These are phyloP conservation scores for Alloplasta piceator DNA, from an alignment of 2,888 invertebrate genomes.

Conservation along the genomic window DNA sequence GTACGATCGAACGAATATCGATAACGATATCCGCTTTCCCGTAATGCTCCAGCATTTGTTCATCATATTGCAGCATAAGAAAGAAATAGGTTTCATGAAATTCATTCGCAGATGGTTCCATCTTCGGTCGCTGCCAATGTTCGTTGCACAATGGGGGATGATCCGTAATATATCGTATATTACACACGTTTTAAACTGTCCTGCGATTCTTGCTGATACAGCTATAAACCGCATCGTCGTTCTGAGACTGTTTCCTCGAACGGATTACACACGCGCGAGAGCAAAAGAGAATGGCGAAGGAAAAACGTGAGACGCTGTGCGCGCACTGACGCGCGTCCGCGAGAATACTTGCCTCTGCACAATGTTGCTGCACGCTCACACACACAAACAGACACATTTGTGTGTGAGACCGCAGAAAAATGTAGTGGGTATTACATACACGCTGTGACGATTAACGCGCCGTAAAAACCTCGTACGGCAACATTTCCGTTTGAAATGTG, in stretches of 20 bases:
- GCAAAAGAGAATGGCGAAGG: slow-evolving; percentile 20
- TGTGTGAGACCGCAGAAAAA: slow-evolving; percentile 8
- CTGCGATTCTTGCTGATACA: slow-evolving; percentile 25
- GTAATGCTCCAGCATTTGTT: too few species aligned
- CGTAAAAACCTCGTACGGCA: slow-evolving; percentile 51
- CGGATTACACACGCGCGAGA: slow-evolving; percentile 34
- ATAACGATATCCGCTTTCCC: too few species aligned
- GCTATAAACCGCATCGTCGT: slow-evolving; percentile 29
- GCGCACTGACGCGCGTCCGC: slow-evolving; percentile 23
- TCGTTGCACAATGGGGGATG: background rate
- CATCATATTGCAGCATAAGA: too few species aligned
- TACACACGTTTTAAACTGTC: slow-evolving; percentile 26
- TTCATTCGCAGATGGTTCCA: too few species aligned
- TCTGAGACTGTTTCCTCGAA: slow-evolving; percentile 56
- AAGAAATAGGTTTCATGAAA: too few species aligned
- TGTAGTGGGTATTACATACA: slow-evolving; percentile 47
- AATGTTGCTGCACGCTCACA: background rate
- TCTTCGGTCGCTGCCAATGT: background rate
- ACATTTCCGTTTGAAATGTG: slow-evolving; percentile 36
- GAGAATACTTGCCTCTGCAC: slow-evolving; percentile 36
- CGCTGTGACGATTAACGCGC: slow-evolving; percentile 54
- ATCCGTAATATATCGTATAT: background rate
- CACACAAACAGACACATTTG: too few species aligned
- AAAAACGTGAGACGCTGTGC: slow-evolving; percentile 6
- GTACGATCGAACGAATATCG: too few species aligned